These are phyloP conservation scores for Phalacrocorax pelagicus DNA, from an alignment of 2,113 vertebrate genomes.

Conservation along the genomic window DNA sequence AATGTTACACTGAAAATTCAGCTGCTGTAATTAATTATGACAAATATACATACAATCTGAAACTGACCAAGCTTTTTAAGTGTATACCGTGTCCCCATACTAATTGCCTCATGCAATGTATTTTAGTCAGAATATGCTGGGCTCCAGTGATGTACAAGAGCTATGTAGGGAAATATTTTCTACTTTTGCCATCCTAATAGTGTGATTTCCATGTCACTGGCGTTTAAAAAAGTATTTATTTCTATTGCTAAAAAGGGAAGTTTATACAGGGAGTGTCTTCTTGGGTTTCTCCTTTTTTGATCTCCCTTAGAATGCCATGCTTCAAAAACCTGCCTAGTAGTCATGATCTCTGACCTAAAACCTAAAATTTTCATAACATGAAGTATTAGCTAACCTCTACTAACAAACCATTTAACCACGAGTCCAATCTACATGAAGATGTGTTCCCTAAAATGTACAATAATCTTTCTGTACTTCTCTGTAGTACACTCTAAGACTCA, in stretches of 20 bases:
- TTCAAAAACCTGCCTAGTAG: background rate
- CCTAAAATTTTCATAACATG: background rate
- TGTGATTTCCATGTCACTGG: slow-evolving; percentile 5
- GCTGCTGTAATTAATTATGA: background rate
- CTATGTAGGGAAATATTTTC: background rate
- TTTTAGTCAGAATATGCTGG: background rate
- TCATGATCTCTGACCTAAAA: background rate
- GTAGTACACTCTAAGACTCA: background rate
- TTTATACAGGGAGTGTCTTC: background rate
- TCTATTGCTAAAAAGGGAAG: slow-evolving; percentile 6
- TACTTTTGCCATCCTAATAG: background rate
- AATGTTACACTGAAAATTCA: background rate
- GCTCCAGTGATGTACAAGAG: background rate
- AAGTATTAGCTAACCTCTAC: background rate
- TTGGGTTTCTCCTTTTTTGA: background rate
- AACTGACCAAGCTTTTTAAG: slow-evolving; percentile 1
- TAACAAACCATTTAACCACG: background rate
- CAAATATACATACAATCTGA: background rate
- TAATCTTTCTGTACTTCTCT: background rate
- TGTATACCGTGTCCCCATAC: background rate
- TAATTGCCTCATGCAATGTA: slow-evolving; percentile 19
- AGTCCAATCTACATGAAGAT: background rate
- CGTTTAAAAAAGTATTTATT: slow-evolving; percentile 2
- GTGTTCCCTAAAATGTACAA: background rate
- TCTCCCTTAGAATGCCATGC: background rate